Base-by-base conservation (phyloP, 2,888 invertebrate species). In the Aelia acuminata region DNA sequence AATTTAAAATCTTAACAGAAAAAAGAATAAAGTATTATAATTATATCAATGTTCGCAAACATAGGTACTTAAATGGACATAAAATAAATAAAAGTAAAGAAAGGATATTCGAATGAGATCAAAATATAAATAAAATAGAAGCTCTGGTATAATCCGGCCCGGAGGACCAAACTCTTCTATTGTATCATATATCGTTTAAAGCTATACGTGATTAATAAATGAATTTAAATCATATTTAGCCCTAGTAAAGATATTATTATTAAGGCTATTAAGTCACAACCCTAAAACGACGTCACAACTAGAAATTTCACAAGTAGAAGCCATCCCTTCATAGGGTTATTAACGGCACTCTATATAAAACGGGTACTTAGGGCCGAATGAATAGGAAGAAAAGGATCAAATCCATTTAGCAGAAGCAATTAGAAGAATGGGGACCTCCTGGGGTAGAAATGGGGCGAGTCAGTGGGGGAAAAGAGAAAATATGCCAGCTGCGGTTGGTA, bases 371-470 rank as follows among this genome's bases (percentile, higher is more conserved):
- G 63, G 63, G 31, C 31, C 57, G 57, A 26, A n/a, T 57, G 57
- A 57, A 57, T 57, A 57, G 63, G 31, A 63, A 31, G 63, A 31
- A 63, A 63, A 18, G 63, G 63, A 63, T 31, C 15, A 63, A 63
- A 63, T 63, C 63, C 63, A 63, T 63, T 63, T 31, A 63, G 63
- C 31, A 63, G 63, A 63, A 63, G 63, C 63, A 63, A 63, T 63
- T 63, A 63, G 63, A 63, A 63, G 63, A 63, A 63, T 63, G 63
- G 63, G 18, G 31, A 4, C 31, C 63, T 31, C 63, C 63, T 63
- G 20, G 63, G 63, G 31, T 31, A 18, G 5, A 63, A 63, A 31
- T 31, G 63, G 63, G 20, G n/a, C 26, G 63, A 63, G 26, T 31
- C 31, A 63, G 63, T 63, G 63, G 63, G 63, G 63, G 63, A 63